phyloP scores from a whole-genome alignment of 64 coral and sea anemone species.

The Montipora sp. region DNA sequence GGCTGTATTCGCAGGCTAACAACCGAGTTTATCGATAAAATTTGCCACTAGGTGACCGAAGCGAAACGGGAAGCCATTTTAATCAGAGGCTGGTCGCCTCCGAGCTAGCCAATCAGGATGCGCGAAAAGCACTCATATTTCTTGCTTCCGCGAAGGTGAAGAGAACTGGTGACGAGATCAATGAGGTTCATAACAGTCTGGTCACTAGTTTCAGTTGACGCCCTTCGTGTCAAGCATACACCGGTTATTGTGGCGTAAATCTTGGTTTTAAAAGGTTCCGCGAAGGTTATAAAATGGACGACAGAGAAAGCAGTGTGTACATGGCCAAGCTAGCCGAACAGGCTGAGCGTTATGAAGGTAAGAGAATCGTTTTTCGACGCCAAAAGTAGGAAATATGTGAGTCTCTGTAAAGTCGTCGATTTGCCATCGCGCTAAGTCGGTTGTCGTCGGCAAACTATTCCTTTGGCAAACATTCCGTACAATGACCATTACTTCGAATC shows the following conservation, averaged over 20 bases:
- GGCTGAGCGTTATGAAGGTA: conserved; percentile 97
- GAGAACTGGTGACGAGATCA: not conserved
- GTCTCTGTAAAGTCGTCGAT: not conserved
- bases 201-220: conserved; percentile 10
- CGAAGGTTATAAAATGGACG: conserved; percentile 46
- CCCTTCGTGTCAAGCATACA: not conserved
- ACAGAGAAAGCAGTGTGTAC: conserved; percentile 75
- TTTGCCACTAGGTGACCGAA: too few relatives aligned
- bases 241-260: conserved; percentile 17
- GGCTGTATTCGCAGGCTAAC: too few relatives aligned
- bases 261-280: too few relatives aligned
- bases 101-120: too few relatives aligned
- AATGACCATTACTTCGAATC: not conserved
- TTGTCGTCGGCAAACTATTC: not conserved
- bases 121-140: too few relatives aligned
- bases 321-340: conserved; percentile 95
- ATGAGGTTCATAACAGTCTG: not conserved
- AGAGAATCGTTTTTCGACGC: not conserved
- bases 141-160: too few relatives aligned
- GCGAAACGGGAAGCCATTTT: too few relatives aligned
- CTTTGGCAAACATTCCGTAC: not conserved
- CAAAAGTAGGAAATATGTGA: not conserved
- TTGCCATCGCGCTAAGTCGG: conserved; percentile 1
- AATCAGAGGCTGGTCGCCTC: too few relatives aligned
- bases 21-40: too few relatives aligned